Evolutionary conservation across 2,797 vertebrate genomes (phyloP), one percentile per base, ranked within the genome.

Genomic region (Parambassis ranga): DNA sequence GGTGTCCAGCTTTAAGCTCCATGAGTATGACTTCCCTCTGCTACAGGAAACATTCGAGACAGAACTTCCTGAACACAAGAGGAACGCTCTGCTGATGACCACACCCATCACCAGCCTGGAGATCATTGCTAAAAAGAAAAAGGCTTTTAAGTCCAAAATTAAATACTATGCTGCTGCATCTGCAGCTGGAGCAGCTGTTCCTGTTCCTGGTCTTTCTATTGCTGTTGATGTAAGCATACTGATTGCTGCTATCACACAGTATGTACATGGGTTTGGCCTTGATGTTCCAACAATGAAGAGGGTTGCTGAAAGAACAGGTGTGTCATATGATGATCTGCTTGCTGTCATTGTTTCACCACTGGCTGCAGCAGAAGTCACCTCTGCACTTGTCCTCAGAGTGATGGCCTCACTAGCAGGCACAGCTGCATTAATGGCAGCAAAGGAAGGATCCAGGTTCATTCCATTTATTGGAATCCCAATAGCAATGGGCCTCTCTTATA

Each of bases 11-110:
- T 47, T 49, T 10, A 42, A 71, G 0, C 79, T 90, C 0, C 11
- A 55, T 1, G 51, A 68, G 42, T 84, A 83, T 1, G 92, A 93
- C 38, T 92, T 93, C 50, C 2, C 2, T 16, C 15, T 3, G 3
- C 16, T 81, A 2, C 1, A 3, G 11, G 7, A 65, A 6, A 69
- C 59, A 2, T 10, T 73, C 4, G 51, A 68, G 23, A 32, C 5
- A 30, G 41, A 79, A 0, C 63, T 71, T 43, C 59, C 73, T 47
- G 11, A 3, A 22, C 55, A 23, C n/a, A 62, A 65, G 53, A 52
- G 16, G 13, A 0, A 51, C 6, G 50, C 2, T 49, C 23, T 80
- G 2, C 48, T 56, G 14, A 14, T 39, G 0, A 39, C 50, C 16
- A 6, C 77, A 22, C 50, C 47, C 26, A 65, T 7, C 3, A 3